A percentile compares a stretch with the other conserved stretches of the same genome.
Evolutionary conservation across 2,888 invertebrate species (phyloP).

Genomic region (Papilio elwesi): DNA sequence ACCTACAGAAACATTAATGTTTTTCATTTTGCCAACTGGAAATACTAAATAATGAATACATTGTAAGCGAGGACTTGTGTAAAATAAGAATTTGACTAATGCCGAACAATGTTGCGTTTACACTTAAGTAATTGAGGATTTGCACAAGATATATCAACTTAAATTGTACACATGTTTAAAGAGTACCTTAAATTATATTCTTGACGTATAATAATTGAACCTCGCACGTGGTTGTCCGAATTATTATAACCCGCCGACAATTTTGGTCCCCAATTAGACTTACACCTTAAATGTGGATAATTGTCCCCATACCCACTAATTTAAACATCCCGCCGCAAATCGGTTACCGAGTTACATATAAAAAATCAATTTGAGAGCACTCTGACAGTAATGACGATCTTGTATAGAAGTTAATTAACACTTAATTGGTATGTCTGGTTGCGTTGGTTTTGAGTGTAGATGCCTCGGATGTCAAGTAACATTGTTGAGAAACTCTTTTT

Average conservation of each 20-base stretch:
- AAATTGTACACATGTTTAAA: conserved; percentile 28
- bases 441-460: conserved; percentile 45
- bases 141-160: conserved; percentile 27
- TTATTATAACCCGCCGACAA: conserved; percentile 51
- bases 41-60: conserved; percentile 1
- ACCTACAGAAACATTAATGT: not conserved
- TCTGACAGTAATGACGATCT: conserved; percentile 46
- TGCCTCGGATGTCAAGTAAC: conserved; percentile 25
- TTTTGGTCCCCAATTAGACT: conserved; percentile 57
- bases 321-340: conserved; percentile 53
- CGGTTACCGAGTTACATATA: conserved; percentile 48
- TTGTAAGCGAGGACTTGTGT: not conserved
- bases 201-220: conserved; percentile 38
- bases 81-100: conserved; percentile 3
- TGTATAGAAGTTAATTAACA: conserved; percentile 49
- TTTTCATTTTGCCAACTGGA: conserved; percentile 8
- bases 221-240: conserved; percentile 46
- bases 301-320: conserved; percentile 66
- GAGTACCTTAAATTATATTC: conserved; percentile 31
- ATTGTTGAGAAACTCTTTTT: not conserved
- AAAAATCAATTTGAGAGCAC: conserved; percentile 53
- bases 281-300: conserved; percentile 66
- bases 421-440: conserved; percentile 49
- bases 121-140: conserved; percentile 18
- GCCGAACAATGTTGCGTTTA: conserved; percentile 21